Percentiles rank a stretch among this genome's conserved stretches.
phyloP scores from a whole-genome alignment of 2,888 invertebrate species.

The Thereva unica region DNA sequence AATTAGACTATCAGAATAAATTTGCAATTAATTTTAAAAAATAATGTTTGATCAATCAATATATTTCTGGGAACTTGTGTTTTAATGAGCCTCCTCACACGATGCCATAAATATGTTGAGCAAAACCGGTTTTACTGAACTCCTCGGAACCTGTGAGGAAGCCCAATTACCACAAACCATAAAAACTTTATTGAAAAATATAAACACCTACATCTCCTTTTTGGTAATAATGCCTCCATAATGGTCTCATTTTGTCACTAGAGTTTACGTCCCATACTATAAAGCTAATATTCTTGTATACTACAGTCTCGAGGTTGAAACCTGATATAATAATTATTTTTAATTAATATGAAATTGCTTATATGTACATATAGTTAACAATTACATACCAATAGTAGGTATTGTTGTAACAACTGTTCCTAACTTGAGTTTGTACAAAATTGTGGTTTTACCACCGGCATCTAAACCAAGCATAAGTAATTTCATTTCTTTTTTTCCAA shows the following conservation, averaged over 20 bases:
- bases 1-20: not conserved
- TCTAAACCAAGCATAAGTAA: conserved; percentile 99
- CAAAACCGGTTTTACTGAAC: no score
- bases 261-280: conserved; percentile 98
- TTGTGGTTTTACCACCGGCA: conserved; percentile 99
- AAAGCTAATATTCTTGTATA: conserved; percentile 99
- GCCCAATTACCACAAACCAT: no score
- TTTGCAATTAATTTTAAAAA: no score
- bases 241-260: conserved; percentile 95
- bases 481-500: conserved; percentile 99
- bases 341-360: conserved; percentile 7
- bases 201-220: conserved; percentile 80
- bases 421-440: conserved; percentile 99
- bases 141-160: no score
- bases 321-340: conserved; percentile 63
- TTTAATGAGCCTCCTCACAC: no score
- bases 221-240: conserved; percentile 98
- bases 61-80: no score
- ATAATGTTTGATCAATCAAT: no score
- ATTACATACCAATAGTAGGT: conserved; percentile 93
- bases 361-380: conserved; percentile 25
- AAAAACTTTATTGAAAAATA: no score
- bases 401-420: conserved; percentile 99
- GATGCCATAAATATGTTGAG: no score
- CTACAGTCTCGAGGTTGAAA: conserved; percentile 97